Percentiles rank a stretch among this genome's conserved stretches.
phyloP scores from a whole-genome alignment of 2,797 vertebrate species.

The Schizopygopsis malacanthus region DNA sequence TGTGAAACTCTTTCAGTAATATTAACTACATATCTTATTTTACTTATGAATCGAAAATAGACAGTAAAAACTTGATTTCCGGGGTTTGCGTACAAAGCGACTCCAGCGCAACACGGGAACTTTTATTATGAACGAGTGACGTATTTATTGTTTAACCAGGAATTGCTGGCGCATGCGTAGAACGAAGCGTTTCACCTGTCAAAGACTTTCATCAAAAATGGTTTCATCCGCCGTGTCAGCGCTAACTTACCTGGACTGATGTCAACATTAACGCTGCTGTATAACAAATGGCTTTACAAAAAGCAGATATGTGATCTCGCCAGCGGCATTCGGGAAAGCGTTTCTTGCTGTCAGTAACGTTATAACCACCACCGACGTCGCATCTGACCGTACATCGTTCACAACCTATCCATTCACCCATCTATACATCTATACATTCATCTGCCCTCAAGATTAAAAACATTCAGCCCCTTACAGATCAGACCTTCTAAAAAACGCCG shows the following conservation, averaged over 20 bases:
- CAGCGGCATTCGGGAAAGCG: constrained; percentile 1
- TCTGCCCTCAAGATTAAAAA: constrained; percentile 10
- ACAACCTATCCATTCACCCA: constrained; percentile 33
- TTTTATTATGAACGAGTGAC: constrained; percentile 35
- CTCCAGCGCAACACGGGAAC: neutral
- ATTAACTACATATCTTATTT: neutral
- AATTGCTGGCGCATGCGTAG: constrained; percentile 34
- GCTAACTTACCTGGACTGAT: neutral
- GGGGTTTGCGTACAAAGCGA: neutral
- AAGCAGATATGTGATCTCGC: constrained; percentile 42
- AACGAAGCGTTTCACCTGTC: constrained; percentile 13
- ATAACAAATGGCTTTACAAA: constrained; percentile 16
- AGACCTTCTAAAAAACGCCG: neutral
- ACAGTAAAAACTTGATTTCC: neutral
- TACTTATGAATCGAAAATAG: neutral
- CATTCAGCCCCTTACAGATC: neutral
- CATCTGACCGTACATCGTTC: constrained; percentile 19
- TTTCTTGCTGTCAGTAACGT: constrained; percentile 12
- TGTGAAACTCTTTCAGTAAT: neutral
- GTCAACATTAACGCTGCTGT: neutral
- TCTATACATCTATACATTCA: neutral
- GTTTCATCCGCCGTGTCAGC: constrained; percentile 2
- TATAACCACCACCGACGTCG: constrained; percentile 14
- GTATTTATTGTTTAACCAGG: neutral
- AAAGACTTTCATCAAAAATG: constrained; percentile 39